Evolutionary conservation across 2,888 invertebrate genomes (phyloP), one percentile per base, ranked within the genome.

Genomic region (Drosophila macrospina): DNA sequence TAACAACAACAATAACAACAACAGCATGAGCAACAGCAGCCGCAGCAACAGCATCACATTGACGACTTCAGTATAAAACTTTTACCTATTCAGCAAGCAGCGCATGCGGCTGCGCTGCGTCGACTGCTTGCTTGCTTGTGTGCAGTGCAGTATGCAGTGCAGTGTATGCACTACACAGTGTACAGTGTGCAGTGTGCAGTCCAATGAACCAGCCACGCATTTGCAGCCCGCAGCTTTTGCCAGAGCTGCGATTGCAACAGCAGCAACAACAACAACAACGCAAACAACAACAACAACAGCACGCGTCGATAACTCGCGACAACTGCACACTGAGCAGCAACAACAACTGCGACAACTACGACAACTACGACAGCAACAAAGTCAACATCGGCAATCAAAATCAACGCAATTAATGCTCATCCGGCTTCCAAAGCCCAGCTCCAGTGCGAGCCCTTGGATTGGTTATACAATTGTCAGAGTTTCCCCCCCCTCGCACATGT

Each of bases 361-460:
- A 1, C 47, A 42, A 16, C 78, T 61, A 24, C 78, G 62, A 39
- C 55, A 54, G 34, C 73, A 62, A 69, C 75, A 77, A 39, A 59
- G 54, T 50, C 80, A 65, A 50, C 75, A 70, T 63, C 83, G 76
- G 71, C 86, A 71, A 72, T 59, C 87, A 84, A 71, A 88, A 89
- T 89, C 86, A 86, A 89, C 89, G 85, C 86, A 89, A 89, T 86
- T 88, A 86, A 86, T 86, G 89, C 89, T 89, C 85, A 85, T 89
- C 89, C 85, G 89, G 85, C 89, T 67, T 59, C 47, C 62, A 51
- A 55, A 74, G 69, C 62, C 48, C 32, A 61, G 15, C 45, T 47
- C n/a, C 30, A 48, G 20, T 30, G 39, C 20, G 4, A 34, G 54
- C 54, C 41, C 42, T 42, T 20, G 30, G 30, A n/a, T 13, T 30